Conservation (phyloP, 2,888 invertebrate species). For the Synergus gifuensis region DNA sequence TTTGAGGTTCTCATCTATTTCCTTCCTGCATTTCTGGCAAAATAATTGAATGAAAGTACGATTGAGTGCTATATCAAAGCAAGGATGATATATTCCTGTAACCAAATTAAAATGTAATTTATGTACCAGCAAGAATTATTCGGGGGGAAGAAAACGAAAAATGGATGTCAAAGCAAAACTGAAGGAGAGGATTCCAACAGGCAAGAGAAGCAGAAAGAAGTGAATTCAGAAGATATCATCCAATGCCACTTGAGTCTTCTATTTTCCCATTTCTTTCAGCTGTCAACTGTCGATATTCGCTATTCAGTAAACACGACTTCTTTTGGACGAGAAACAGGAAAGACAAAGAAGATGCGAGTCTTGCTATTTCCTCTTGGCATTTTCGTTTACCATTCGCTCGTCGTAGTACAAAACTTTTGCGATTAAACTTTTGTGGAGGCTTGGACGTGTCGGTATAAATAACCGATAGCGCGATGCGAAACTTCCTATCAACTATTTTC, state of each 20-base stretch:
- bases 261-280: constrained; percentile 8
- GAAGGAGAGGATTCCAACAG: neutral
- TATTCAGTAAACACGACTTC: neutral
- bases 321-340: neutral
- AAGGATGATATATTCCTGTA: too few relatives aligned
- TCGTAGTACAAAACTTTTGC: constrained; percentile 9
- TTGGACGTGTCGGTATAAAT: constrained; percentile 25
- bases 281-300: constrained; percentile 1
- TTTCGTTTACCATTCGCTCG: constrained; percentile 6
- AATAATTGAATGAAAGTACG: too few relatives aligned
- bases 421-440: constrained; percentile 21
- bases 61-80: neutral
- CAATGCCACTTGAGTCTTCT: neutral
- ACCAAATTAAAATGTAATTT: neutral
- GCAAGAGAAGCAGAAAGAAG: neutral
- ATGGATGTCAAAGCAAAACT: neutral
- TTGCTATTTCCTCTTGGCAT: constrained; percentile 6
- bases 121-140: neutral
- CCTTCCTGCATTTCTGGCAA: too few relatives aligned
- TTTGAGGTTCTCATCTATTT: too few relatives aligned
- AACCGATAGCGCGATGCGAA: neutral
- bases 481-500: constrained; percentile 21
- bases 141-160: neutral
- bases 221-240: neutral
- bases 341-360: neutral